Percentiles rank a stretch among this genome's conserved stretches.
These are phyloP conservation scores for Tinea pellionella DNA, from an alignment of 2,888 invertebrate genomes.

Conservation along the genomic window DNA sequence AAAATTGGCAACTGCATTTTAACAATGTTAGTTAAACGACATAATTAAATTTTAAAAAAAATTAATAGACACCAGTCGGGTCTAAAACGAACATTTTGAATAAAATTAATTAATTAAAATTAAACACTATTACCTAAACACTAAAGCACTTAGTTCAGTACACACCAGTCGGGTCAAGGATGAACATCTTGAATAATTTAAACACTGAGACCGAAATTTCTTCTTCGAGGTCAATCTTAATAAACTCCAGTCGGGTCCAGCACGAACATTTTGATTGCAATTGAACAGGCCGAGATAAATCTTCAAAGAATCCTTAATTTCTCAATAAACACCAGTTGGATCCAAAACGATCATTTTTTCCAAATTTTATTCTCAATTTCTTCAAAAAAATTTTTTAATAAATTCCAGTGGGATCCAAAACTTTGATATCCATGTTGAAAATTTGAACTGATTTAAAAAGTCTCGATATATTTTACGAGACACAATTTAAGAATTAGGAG, in stretches of 20 bases:
- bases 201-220: background rate
- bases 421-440: slow-evolving; percentile 37
- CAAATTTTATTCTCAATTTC: slow-evolving; percentile 16
- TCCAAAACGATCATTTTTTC: slow-evolving; percentile 17
- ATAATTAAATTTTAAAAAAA: slow-evolving; percentile 16
- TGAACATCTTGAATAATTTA: background rate
- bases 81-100: slow-evolving; percentile 18
- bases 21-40: slow-evolving; percentile 17
- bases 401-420: slow-evolving; percentile 60
- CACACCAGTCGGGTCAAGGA: slow-evolving; percentile 36
- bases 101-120: slow-evolving; percentile 21
- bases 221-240: slow-evolving; percentile 22
- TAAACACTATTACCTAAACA: slow-evolving; percentile 24
- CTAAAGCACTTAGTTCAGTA: slow-evolving; percentile 22
- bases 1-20: slow-evolving; percentile 19
- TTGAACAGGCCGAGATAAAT: background rate
- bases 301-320: slow-evolving; percentile 7
- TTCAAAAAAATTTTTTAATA: slow-evolving; percentile 25
- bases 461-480: background rate
- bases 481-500: slow-evolving; percentile 23
- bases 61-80: slow-evolving; percentile 32
- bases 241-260: slow-evolving; percentile 61
- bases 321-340: slow-evolving; percentile 18
- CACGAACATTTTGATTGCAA: slow-evolving; percentile 41
- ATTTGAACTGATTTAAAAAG: slow-evolving; percentile 3